Conservation (phyloP, 1,140 invertebrate species). For the Drosophila asahinai region DNA sequence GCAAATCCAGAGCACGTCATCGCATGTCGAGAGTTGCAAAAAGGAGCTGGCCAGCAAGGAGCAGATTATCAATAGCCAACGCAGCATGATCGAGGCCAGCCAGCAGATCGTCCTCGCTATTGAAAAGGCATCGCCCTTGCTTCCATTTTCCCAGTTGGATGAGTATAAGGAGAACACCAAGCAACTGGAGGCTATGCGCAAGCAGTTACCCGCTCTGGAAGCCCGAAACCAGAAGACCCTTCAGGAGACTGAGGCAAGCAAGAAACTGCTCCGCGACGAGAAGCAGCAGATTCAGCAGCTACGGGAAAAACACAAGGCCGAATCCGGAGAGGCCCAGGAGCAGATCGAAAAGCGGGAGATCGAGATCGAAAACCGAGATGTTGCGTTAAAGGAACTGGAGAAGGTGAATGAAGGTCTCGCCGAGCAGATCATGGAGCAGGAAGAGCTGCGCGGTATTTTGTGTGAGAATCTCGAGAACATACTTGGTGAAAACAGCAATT, state of each 20-base stretch:
- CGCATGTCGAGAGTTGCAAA: slow-evolving; percentile 42
- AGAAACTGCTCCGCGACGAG: slow-evolving; percentile 11
- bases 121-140: slow-evolving; percentile 38
- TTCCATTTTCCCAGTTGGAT: slow-evolving; percentile 30
- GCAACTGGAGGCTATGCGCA: slow-evolving; percentile 27
- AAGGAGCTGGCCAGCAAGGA: slow-evolving; percentile 34
- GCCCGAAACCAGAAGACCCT: slow-evolving; percentile 12
- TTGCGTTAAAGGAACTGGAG: not conserved
- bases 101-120: slow-evolving; percentile 37
- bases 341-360: slow-evolving; percentile 11
- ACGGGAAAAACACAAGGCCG: not conserved
- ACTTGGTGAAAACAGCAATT: slow-evolving; percentile 31
- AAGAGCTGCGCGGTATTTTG: not conserved
- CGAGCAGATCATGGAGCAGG: not conserved
- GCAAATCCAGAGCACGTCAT: slow-evolving; percentile 24
- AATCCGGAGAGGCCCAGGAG: not conserved
- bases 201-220: slow-evolving; percentile 8
- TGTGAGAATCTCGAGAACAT: slow-evolving; percentile 9
- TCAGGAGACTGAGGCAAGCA: slow-evolving; percentile 6
- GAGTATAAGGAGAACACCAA: slow-evolving; percentile 52
- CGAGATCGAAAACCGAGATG: not conserved
- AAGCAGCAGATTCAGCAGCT: slow-evolving; percentile 17
- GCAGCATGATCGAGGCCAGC: slow-evolving; percentile 42
- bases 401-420: slow-evolving; percentile 1
- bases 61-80: slow-evolving; percentile 38